These are phyloP conservation scores for Axea sp. DNA, from an alignment of 2,888 invertebrate species.

Conservation along the genomic window DNA sequence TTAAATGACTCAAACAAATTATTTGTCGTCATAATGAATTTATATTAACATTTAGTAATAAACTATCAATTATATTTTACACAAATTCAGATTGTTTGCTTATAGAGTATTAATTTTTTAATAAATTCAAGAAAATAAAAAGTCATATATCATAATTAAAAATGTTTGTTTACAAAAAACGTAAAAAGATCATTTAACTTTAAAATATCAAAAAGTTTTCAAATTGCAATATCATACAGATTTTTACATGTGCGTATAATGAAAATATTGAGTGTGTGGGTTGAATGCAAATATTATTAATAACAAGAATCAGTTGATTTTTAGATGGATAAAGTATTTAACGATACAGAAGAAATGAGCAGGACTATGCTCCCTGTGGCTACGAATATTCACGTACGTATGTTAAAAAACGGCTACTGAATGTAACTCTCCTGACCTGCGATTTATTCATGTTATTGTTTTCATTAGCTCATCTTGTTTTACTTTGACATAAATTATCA, in stretches of 20 bases:
- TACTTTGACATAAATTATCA: neutral
- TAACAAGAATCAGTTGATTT: constrained; percentile 79
- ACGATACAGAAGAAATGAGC: constrained; percentile 78
- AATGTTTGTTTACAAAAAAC: too few species aligned
- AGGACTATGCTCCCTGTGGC: constrained; percentile 77
- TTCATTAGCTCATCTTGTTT: neutral
- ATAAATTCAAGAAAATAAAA: too few species aligned
- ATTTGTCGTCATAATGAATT: too few species aligned
- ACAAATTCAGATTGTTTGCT: too few species aligned
- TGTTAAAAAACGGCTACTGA: constrained; percentile 77
- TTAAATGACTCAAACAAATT: too few species aligned
- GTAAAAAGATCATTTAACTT: too few species aligned
- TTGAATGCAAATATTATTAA: constrained; percentile 78
- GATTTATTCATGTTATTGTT: neutral
- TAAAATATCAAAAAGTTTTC: too few species aligned
- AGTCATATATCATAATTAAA: too few species aligned
- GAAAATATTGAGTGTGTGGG: constrained; percentile 75
- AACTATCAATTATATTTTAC: too few species aligned
- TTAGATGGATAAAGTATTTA: constrained; percentile 79
- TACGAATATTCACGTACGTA: constrained; percentile 77
- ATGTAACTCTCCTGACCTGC: constrained; percentile 55
- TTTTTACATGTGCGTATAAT: constrained; percentile 66
- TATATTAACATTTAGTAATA: too few species aligned
- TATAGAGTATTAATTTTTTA: too few species aligned
- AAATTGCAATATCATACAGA: constrained; percentile 48